These are phyloP conservation scores for Eospalax fontanierii DNA, from an alignment of 2,797 vertebrate genomes.

Conservation along the genomic window DNA sequence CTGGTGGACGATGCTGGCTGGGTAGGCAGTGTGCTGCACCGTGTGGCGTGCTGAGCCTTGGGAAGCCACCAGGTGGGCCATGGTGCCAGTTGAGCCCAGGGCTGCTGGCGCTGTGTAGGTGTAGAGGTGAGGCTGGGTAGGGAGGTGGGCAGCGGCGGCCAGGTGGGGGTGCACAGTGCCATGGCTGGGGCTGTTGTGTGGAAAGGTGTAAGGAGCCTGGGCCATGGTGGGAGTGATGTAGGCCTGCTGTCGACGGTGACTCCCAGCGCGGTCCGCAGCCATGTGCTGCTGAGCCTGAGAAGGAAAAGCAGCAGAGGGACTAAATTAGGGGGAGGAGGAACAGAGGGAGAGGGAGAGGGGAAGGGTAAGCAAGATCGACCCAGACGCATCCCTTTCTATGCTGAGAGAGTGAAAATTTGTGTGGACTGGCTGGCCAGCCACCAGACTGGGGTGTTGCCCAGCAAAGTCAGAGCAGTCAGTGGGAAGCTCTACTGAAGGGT, in stretches of 20 bases:
- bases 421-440: neutral
- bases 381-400: neutral
- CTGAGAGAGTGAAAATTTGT: neutral
- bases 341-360: accelerated
- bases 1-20: constrained; percentile 97
- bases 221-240: constrained; percentile 98
- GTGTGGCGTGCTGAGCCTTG: constrained; percentile 96
- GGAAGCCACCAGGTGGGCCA: constrained; percentile 98
- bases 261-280: constrained; percentile 93
- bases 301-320: constrained; percentile 80
- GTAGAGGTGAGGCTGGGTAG: constrained; percentile 98
- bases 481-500: accelerated
- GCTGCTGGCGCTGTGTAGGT: constrained; percentile 96
- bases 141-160: constrained; percentile 94
- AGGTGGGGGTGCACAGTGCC: constrained; percentile 95
- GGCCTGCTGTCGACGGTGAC: constrained; percentile 97
- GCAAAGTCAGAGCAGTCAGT: neutral
- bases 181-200: constrained; percentile 96
- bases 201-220: constrained; percentile 98
- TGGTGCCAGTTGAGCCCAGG: constrained; percentile 96
- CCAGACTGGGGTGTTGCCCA: neutral
- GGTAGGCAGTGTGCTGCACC: constrained; percentile 96
- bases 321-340: neutral
- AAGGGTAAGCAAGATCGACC: accelerated
- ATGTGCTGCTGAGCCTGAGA: constrained; percentile 97